Percentiles rank a stretch among this genome's conserved stretches.
Evolutionary conservation across 64 coral and sea anemone species (phyloP).

Genomic region (Montipora sp.): DNA sequence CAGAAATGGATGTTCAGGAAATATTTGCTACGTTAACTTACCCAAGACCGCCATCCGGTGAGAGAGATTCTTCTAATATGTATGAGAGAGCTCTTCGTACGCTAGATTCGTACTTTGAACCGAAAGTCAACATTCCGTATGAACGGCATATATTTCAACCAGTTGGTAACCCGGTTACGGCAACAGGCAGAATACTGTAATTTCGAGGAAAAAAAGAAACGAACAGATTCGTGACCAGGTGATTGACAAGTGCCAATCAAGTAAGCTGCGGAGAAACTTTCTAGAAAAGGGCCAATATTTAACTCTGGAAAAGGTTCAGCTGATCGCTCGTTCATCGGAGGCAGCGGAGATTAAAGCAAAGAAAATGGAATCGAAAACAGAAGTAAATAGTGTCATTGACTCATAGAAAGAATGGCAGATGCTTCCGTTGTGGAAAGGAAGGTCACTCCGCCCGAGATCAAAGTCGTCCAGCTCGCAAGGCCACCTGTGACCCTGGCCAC

Average conservation of each 20-base stretch:
- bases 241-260: neutral
- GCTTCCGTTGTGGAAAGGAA: constrained; percentile 25
- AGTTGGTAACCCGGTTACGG: too few species aligned
- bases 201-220: too few species aligned
- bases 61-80: neutral
- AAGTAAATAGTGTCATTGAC: neutral
- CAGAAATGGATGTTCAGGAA: constrained; percentile 43
- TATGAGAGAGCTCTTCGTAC: constrained; percentile 27
- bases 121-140: neutral
- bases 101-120: neutral
- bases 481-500: constrained; percentile 30
- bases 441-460: constrained; percentile 40
- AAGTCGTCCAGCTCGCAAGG: constrained; percentile 40
- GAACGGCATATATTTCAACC: too few species aligned
- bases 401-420: neutral
- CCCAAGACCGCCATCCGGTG: neutral
- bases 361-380: neutral
- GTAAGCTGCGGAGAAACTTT: neutral
- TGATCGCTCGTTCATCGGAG: neutral
- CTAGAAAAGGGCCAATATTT: neutral
- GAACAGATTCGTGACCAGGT: constrained; percentile 23
- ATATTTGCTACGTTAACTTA: constrained; percentile 15
- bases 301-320: neutral
- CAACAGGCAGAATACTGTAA: too few species aligned
- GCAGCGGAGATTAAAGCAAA: neutral